A percentile compares a stretch with the other conserved stretches of the same genome.
Evolutionary conservation across 1,140 invertebrate species (phyloP).

Genomic region (Megathymus violae): DNA sequence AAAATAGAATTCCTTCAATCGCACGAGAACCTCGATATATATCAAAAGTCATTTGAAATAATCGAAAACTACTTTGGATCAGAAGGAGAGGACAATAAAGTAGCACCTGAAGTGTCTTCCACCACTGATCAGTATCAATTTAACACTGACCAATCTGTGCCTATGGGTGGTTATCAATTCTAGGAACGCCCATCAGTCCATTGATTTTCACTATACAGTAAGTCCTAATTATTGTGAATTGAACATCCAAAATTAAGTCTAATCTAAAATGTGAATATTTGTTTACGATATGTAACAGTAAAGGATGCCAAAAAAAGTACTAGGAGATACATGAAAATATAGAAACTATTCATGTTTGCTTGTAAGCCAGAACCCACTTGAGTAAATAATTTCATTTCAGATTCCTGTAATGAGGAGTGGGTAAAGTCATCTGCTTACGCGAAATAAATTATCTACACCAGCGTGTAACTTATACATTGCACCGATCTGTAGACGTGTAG

Average conservation of each 20-base stretch:
- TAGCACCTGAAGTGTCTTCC: constrained; percentile 91
- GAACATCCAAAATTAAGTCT: constrained; percentile 13
- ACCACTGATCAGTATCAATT: constrained; percentile 92
- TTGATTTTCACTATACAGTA: constrained; percentile 49
- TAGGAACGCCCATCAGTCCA: constrained; percentile 72
- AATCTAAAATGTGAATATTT: constrained; percentile 17
- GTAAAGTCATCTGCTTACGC: constrained; percentile 38
- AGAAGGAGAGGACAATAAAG: constrained; percentile 92
- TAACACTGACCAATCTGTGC: constrained; percentile 88
- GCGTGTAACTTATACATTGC: constrained; percentile 66
- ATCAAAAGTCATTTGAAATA: constrained; percentile 97
- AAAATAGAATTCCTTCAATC: constrained; percentile 99
- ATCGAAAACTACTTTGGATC: constrained; percentile 97
- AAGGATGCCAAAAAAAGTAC: too few species aligned
- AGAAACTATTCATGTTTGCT: not conserved
- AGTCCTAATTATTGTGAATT: constrained; percentile 46
- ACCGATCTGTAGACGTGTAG: constrained; percentile 55
- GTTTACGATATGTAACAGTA: too few species aligned
- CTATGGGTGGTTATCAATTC: constrained; percentile 92
- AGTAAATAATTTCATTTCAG: constrained; percentile 44
- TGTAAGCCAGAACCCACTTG: constrained; percentile 18
- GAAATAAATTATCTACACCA: constrained; percentile 48
- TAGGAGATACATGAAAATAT: not conserved
- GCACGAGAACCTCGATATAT: constrained; percentile 98
- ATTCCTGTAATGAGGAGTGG: constrained; percentile 46